These are phyloP conservation scores for Galerucella nymphaeae DNA, from an alignment of 2,888 invertebrate species.

Conservation along the genomic window DNA sequence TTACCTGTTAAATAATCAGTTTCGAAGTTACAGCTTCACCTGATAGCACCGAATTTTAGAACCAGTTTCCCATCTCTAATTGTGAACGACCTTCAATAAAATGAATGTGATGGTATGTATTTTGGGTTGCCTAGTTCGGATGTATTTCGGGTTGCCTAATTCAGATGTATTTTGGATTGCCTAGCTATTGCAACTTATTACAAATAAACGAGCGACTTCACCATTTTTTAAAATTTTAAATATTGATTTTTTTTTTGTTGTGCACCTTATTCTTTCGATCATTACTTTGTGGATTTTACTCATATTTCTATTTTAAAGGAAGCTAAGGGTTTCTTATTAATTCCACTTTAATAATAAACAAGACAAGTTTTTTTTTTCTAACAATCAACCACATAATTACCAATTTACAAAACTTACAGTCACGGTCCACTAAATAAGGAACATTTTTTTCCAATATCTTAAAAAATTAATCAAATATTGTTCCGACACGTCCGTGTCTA, in stretches of 20 bases:
- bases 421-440: background rate
- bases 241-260: too few species aligned
- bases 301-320: too few species aligned
- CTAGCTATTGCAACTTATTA: background rate
- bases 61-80: background rate
- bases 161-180: background rate
- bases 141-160: background rate
- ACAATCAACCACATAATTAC: background rate
- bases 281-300: too few species aligned
- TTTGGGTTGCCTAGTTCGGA: background rate
- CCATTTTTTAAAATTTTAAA: background rate
- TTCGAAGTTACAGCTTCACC: too few species aligned
- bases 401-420: background rate
- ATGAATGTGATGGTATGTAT: background rate
- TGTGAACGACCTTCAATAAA: background rate
- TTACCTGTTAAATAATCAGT: too few species aligned
- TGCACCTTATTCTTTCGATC: too few species aligned
- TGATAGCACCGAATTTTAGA: background rate
- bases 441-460: background rate
- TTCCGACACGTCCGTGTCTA: background rate
- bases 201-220: background rate
- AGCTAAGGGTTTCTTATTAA: too few species aligned
- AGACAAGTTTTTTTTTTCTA: background rate
- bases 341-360: too few species aligned
- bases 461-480: background rate